Evolutionary conservation across 2,888 invertebrate genomes (phyloP), one percentile per base, ranked within the genome.

Genomic region (Hyalella azteca): DNA sequence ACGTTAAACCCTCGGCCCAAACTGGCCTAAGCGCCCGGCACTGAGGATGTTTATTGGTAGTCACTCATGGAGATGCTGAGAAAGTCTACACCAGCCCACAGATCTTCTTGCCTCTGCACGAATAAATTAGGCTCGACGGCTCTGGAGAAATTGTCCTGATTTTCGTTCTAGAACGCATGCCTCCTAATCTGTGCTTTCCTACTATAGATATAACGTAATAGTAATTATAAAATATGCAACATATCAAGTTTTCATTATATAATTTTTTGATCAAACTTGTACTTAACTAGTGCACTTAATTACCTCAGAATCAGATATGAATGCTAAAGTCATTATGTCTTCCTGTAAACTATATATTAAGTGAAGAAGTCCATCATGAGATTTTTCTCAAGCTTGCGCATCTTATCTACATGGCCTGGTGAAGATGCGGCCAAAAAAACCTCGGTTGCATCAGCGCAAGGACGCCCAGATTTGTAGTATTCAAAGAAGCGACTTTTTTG

Each of bases 1-100:
- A 29, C 22, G 54, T 54, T 54, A 54, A 54, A 13, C n/a, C n/a
- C n/a, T n/a, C n/a, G n/a, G n/a, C 54, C 54, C 54, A 54, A 54
- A 29, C 54, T 26, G 22, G 3, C 54, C 54, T 54, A 45, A 45
- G 45, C 54, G 13, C 13, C 54, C 0, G 29, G 11, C 22, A 22
- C 29, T 26, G 5, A 15, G 1, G 54, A 54, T 13, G 1, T 54
- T 54, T 19, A 26, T n/a, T 22, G 9, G 54, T 26, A 26, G 54
- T n/a, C n/a, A n/a, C n/a, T n/a, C n/a, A n/a, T n/a, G n/a, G n/a
- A n/a, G 26, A 9, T 54, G 22, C 54, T 54, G 22, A 13, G 54
- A 54, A 54, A 54, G 54, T 54, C 4, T 26, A 54, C 26, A 22
- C 1, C 9, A 3, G 4, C 26, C 2, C 54, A 3, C 54, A 26